Conservation (phyloP, 2,888 invertebrate genomes). For the Pasiphila rectangulata region DNA sequence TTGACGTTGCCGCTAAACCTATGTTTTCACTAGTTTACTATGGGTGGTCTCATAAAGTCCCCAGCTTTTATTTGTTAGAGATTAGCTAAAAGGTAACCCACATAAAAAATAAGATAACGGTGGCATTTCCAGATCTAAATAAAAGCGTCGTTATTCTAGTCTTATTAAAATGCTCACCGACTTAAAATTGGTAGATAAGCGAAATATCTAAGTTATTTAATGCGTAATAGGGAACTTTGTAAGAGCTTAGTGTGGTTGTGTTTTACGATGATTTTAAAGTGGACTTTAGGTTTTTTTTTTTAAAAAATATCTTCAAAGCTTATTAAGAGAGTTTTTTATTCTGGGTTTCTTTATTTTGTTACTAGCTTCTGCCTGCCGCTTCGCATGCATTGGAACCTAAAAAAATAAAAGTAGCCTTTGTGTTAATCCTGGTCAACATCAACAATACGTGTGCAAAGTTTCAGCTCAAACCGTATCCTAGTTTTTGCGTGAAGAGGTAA, state of each 20-base stretch:
- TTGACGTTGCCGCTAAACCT: no score
- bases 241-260: conserved; percentile 3
- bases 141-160: conserved; percentile 50
- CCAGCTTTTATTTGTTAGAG: conserved; percentile 57
- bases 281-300: neutral
- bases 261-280: conserved; percentile 6
- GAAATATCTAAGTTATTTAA: conserved; percentile 38
- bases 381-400: no score
- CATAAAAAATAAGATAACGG: conserved; percentile 69
- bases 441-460: no score
- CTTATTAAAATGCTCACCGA: conserved; percentile 50
- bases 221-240: conserved; percentile 13
- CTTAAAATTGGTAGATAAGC: conserved; percentile 47
- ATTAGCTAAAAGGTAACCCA: conserved; percentile 62
- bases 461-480: no score
- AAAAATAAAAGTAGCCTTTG: no score
- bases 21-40: conserved; percentile 8
- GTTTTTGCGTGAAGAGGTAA: no score
- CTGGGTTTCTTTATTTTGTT: no score
- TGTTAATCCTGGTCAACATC: no score
- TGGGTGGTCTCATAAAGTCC: conserved; percentile 67
- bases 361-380: no score
- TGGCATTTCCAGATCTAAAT: conserved; percentile 52
- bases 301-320: neutral
- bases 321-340: no score